phyloP scores from a whole-genome alignment of 2,113 vertebrate species.

The Daubentonia madagascariensis region DNA sequence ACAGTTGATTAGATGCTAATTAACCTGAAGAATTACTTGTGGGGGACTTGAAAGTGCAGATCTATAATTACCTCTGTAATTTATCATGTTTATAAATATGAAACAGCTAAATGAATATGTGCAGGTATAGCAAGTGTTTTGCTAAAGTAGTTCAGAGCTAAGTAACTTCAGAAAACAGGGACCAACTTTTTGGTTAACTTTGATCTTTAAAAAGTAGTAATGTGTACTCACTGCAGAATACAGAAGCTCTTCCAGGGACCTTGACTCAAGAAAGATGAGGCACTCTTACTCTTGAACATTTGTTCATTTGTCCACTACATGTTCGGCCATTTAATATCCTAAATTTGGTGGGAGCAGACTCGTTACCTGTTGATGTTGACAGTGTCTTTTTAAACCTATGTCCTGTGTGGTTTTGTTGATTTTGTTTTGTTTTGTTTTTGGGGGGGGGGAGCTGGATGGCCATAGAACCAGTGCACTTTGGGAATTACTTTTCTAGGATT shows the following conservation, averaged over 20 bases:
- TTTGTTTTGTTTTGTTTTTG: no score
- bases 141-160: neutral
- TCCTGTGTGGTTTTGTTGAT: neutral
- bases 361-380: conserved; percentile 4
- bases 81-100: neutral
- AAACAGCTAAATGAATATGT: neutral
- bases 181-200: conserved; percentile 47
- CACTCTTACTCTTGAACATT: neutral
- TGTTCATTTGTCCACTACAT: neutral
- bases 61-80: neutral
- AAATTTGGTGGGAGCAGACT: neutral
- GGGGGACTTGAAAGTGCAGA: neutral
- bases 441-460: neutral
- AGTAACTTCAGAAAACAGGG: conserved; percentile 44
- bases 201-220: neutral
- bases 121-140: neutral
- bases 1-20: neutral
- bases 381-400: conserved; percentile 30
- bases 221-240: neutral
- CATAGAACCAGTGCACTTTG: neutral
- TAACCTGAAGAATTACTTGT: neutral
- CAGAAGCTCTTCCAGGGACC: neutral
- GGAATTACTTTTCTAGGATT: conserved; percentile 24
- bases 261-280: neutral
- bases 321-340: neutral